These are phyloP conservation scores for Ormia ochracea DNA, from an alignment of 2,888 invertebrate genomes.

Conservation along the genomic window DNA sequence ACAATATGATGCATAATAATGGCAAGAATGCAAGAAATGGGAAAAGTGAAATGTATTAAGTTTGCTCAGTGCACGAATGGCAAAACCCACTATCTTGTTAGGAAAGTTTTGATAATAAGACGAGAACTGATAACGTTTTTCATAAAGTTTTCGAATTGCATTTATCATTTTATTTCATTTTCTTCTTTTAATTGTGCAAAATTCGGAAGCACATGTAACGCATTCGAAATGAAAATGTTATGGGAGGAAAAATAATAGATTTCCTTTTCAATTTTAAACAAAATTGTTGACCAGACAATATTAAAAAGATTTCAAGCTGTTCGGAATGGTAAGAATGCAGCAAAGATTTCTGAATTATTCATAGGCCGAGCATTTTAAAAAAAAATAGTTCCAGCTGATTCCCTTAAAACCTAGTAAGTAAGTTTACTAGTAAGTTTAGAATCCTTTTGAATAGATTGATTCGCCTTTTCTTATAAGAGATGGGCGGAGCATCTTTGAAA, in stretches of 20 bases:
- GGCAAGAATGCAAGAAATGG: constrained; percentile 26
- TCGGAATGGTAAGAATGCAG: no score
- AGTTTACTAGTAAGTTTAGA: no score
- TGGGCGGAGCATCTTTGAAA: no score
- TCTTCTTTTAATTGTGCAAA: background rate
- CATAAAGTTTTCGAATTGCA: constrained; percentile 24
- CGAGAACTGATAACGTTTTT: background rate
- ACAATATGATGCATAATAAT: constrained; percentile 37
- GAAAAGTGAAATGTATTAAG: background rate
- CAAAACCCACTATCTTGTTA: constrained; percentile 28
- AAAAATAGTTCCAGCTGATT: no score
- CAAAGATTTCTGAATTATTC: no score
- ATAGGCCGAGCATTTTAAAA: no score
- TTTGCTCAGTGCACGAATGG: constrained; percentile 14
- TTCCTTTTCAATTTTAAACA: no score
- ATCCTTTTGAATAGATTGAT: no score
- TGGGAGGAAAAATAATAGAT: background rate
- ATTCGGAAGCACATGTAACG: constrained; percentile 10
- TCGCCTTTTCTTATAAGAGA: no score
- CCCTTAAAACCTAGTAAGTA: no score
- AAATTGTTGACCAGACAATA: no score
- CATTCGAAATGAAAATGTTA: background rate
- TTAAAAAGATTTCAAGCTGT: no score
- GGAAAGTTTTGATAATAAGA: constrained; percentile 11
- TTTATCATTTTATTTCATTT: constrained; percentile 31